A percentile compares a stretch with the other conserved stretches of the same genome.
Evolutionary conservation across 1,140 invertebrate genomes (phyloP).

Genomic region (Hirudo medicinalis): DNA sequence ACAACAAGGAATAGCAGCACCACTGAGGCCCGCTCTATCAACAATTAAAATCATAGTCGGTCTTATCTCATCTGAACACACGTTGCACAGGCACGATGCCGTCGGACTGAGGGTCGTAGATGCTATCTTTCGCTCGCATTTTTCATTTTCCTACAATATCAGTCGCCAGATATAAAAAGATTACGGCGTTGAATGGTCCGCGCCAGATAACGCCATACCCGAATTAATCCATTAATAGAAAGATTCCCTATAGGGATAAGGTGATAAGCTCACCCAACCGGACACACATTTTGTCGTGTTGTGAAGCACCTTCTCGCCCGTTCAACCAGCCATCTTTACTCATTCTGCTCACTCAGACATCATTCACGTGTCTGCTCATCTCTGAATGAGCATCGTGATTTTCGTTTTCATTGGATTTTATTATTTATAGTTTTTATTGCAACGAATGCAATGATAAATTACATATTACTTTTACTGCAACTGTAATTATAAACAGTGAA

Average conservation of each 20-base stretch:
- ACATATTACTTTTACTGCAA: too few species aligned
- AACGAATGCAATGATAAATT: too few species aligned
- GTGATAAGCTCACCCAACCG: constrained; percentile 7
- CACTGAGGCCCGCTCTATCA: constrained; percentile 9
- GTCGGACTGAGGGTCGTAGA: neutral
- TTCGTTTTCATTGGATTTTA: too few species aligned
- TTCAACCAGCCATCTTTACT: neutral
- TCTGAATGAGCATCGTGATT: too few species aligned
- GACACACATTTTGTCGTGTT: constrained; percentile 9
- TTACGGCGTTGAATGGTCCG: constrained; percentile 11
- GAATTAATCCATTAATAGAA: constrained; percentile 17
- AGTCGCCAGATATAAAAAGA: constrained; percentile 18
- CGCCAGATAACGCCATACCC: constrained; percentile 12
- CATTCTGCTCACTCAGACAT: neutral
- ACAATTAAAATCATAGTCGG: constrained; percentile 18
- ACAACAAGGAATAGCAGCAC: neutral
- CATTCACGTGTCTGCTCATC: neutral
- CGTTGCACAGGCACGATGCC: neutral
- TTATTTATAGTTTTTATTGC: too few species aligned
- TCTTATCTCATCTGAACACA: constrained; percentile 14
- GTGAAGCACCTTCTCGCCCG: neutral
- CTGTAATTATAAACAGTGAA: too few species aligned
- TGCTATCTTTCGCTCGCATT: constrained; percentile 9
- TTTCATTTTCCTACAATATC: constrained; percentile 17
- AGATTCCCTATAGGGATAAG: constrained; percentile 11